Percentiles rank a stretch among this genome's conserved stretches.
phyloP scores from a whole-genome alignment of 2,113 vertebrate genomes.

The Parus major region DNA sequence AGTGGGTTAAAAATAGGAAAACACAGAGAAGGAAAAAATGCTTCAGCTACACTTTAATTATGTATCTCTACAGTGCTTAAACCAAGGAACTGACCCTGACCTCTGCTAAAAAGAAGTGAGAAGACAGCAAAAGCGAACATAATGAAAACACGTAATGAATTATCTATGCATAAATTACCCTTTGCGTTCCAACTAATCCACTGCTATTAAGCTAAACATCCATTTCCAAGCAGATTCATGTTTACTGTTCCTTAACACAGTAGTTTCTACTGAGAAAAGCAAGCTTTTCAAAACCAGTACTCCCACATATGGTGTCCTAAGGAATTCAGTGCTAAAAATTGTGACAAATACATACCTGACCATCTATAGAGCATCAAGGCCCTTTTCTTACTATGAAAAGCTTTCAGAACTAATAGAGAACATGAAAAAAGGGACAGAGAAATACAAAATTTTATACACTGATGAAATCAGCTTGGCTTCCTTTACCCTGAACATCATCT shows the following conservation, averaged over 20 bases:
- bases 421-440: neutral
- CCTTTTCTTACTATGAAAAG: slow-evolving; percentile 7
- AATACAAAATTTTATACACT: neutral
- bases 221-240: slow-evolving; percentile 17
- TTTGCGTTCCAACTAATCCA: slow-evolving; percentile 58
- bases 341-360: slow-evolving; percentile 12
- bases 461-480: neutral
- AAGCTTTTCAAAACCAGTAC: neutral
- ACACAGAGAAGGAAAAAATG: neutral
- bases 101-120: slow-evolving; percentile 48
- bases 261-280: slow-evolving; percentile 19
- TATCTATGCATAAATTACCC: slow-evolving; percentile 56
- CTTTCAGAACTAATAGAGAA: neutral
- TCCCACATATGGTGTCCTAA: neutral
- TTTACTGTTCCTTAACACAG: slow-evolving; percentile 52
- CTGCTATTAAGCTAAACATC: slow-evolving; percentile 60
- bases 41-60: slow-evolving; percentile 51
- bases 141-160: slow-evolving; percentile 63
- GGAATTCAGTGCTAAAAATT: neutral
- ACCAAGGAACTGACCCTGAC: slow-evolving; percentile 40
- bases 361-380: neutral
- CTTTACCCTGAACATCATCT: neutral
- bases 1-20: neutral
- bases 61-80: slow-evolving; percentile 43
- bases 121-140: slow-evolving; percentile 25